Conservation (phyloP, 2,113 vertebrate species). For the Antechinus stuartii region DNA sequence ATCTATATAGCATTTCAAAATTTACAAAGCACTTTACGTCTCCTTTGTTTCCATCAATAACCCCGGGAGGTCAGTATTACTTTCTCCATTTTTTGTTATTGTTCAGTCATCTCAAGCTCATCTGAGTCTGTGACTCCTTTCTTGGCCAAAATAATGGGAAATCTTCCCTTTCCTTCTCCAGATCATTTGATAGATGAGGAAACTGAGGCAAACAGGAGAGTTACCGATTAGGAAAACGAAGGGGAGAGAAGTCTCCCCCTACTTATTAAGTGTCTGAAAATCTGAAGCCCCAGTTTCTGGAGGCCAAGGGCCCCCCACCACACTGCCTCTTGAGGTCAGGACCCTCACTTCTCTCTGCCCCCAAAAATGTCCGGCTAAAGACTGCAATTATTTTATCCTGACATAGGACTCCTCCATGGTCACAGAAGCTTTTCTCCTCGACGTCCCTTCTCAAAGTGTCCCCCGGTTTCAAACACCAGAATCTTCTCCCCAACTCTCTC, state of each 20-base stretch:
- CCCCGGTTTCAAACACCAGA: no score
- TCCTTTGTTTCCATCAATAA: neutral
- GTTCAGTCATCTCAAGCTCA: neutral
- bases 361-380: neutral
- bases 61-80: no score
- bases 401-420: neutral
- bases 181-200: neutral
- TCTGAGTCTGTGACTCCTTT: neutral
- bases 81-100: no score
- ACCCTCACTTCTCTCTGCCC: no score
- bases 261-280: neutral
- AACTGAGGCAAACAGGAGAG: neutral
- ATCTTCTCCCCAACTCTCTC: no score
- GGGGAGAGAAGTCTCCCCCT: neutral
- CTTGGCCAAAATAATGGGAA: neutral
- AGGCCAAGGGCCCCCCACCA: neutral
- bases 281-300: neutral
- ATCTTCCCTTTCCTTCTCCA: neutral
- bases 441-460: no score
- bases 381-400: no score
- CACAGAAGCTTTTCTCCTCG: neutral
- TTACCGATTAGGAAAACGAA: neutral
- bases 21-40: neutral
- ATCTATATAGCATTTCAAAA: neutral
- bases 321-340: no score